Base-by-base conservation (phyloP, 2,797 vertebrate species). In the Argentina silus region DNA sequence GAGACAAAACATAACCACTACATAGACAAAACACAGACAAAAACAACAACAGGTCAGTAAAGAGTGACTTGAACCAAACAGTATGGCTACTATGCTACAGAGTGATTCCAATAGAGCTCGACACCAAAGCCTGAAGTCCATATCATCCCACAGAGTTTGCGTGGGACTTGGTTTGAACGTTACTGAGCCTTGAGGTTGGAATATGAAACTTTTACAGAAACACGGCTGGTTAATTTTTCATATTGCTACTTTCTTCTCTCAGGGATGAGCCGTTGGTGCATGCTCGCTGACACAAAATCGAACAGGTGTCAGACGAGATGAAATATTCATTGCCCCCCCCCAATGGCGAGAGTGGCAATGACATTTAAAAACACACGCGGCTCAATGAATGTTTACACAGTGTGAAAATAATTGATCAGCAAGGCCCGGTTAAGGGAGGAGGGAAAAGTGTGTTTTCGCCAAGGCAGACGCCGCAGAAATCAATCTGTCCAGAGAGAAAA, bases 311-410 rank as follows among this genome's bases (percentile, higher is more conserved):
- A 85, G 81, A 78, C 15, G 60, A 83, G 81, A 91, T 92, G 87
- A 94, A 94, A 94, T 91, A 93, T 93, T 92, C 88, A 94, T 90
- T 88, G 87, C 88, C 88, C 87, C 86, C 87, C 87, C 86, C 90
- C 89, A 87, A 87, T 72, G 87, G 84, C 74, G 17, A 69, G 83
- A 86, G 87, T 74, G 74, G 85, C 70, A 76, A 83, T 93, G 92
- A 90, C 91, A 94, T 93, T 92, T 92, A 87, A 87, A 92, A 90
- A 88, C 87, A 86, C 89, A 87, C 69, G 15, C 61, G 86, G 91
- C 88, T 92, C 85, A 74, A 88, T 90, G 93, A 91, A 90, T 93
- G 93, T 93, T 93, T 93, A 93, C 88, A 85, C 88, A 88, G 90
- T 84, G 88, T 92, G 90, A 86, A 83, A 90, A 86, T 67, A 90